Evolutionary conservation across 1,140 invertebrate species (phyloP), one percentile per base, ranked within the genome.

Genomic region (Drosophila nannoptera): DNA sequence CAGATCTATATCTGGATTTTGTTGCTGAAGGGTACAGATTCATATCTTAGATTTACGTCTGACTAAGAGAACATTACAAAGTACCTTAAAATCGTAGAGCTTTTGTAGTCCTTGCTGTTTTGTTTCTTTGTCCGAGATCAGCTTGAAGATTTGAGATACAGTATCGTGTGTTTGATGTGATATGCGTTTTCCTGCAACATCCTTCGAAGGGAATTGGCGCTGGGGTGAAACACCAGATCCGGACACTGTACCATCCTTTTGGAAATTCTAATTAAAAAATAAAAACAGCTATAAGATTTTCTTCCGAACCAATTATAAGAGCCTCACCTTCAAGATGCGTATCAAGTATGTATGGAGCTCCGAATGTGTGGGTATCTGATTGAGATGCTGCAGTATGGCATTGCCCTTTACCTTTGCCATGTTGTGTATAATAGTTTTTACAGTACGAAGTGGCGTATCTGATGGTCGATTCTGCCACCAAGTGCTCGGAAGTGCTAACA

Each of bases 381-480:
- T 93, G 33, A 97, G 90, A 86, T 97, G 95, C 83, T 93, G 93
- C 48, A 96, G 91, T 69, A 97, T 95, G 56, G 92, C 92, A 40
- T 92, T 92, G 1, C 94, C 94, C 88, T 95, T 95, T 50, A 94
- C 92, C 90, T 94, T 95, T 40, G 94, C 94, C 89, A 97, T 92
- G 45, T 96, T 94, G 89, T 98, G 96, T 55, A 98, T 91, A 71
- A 98, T 92, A 0, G 97, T 99, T 91, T 98, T 98, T 16, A 98
- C 93, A 36, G 97, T 98, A 74, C 97, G 76, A 40, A 96, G 80
- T 2, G 96, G 95, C 31, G 93, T 94, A 78, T 96, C 95, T 7
- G 92, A 92, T n/a, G 91, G 90, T 46, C 92, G 90, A 40, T 92
- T 92, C 74, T 94, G 94, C 94, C 95, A 96, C 89, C 93, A 94